phyloP scores from a whole-genome alignment of 35 echinoderm and acorn worm species.

The Ptychodera flava region DNA sequence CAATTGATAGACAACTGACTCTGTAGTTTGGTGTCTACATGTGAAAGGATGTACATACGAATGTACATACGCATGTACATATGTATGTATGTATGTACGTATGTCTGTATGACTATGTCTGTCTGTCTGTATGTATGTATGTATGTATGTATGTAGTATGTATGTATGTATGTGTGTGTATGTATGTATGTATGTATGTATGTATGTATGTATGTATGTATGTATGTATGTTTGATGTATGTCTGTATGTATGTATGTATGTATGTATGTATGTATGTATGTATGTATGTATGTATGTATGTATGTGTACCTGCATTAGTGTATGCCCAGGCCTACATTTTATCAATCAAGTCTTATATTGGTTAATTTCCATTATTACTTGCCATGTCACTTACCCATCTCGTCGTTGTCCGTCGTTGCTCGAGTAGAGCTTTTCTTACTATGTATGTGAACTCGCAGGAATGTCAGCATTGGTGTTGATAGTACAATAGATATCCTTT shows the following conservation, averaged over 20 bases:
- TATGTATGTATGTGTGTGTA: not conserved
- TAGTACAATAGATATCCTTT: no score
- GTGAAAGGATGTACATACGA: not conserved
- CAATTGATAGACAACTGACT: no score
- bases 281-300: not conserved
- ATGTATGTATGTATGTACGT: not conserved
- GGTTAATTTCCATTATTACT: no score
- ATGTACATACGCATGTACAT: not conserved
- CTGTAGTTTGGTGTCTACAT: not conserved
- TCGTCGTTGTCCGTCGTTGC: no score
- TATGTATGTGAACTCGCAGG: no score
- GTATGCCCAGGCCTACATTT: no score
- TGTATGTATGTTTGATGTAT: slow-evolving; percentile 2
- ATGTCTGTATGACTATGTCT: not conserved
- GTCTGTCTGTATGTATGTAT: not conserved
- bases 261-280: slow-evolving; percentile 2
- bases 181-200: slow-evolving; percentile 2
- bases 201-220: slow-evolving; percentile 2
- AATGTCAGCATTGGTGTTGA: no score
- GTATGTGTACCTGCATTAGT: not conserved
- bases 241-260: not conserved
- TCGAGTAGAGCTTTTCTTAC: no score
- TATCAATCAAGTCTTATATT: no score
- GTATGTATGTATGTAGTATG: not conserved
- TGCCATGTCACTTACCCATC: no score